Percentiles rank a stretch among this genome's conserved stretches.
These are phyloP conservation scores for Indicator indicator DNA, from an alignment of 2,113 vertebrate species.

Conservation along the genomic window DNA sequence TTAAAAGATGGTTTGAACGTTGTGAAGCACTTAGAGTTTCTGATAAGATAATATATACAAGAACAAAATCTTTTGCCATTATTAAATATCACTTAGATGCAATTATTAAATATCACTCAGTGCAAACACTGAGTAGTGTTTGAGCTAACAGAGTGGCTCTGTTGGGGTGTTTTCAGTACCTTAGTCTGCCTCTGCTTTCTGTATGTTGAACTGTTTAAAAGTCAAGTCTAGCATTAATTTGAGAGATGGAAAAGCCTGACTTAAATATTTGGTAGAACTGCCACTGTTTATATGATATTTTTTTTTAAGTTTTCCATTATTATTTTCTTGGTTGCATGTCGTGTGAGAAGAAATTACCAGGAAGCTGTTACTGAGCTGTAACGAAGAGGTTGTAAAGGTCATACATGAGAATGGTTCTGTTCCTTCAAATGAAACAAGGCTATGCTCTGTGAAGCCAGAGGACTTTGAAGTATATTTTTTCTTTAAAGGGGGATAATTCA, in stretches of 20 bases:
- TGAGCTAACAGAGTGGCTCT: neutral
- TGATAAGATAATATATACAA: neutral
- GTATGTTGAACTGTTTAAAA: neutral
- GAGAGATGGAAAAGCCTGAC: neutral
- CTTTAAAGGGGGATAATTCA: slow-evolving; percentile 8
- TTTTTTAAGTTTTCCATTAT: slow-evolving; percentile 45
- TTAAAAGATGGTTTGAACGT: neutral
- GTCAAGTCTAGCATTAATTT: slow-evolving; percentile 18
- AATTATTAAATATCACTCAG: neutral
- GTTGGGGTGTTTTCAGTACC: neutral
- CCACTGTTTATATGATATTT: neutral
- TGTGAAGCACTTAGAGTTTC: neutral
- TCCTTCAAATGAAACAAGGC: slow-evolving; percentile 51
- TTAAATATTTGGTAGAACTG: slow-evolving; percentile 39
- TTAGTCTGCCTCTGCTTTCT: neutral
- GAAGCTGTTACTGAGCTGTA: slow-evolving; percentile 68
- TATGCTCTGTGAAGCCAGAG: slow-evolving; percentile 47
- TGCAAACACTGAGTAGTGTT: neutral
- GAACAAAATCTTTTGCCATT: neutral
- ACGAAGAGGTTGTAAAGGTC: slow-evolving; percentile 71
- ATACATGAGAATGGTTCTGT: slow-evolving; percentile 61
- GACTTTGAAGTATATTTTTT: slow-evolving; percentile 33
- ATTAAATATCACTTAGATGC: neutral
- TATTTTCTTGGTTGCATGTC: slow-evolving; percentile 51
- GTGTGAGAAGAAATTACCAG: slow-evolving; percentile 62